A percentile compares a stretch with the other conserved stretches of the same genome.
phyloP scores from a whole-genome alignment of 2,113 vertebrate species.

The Nibea albiflora region DNA sequence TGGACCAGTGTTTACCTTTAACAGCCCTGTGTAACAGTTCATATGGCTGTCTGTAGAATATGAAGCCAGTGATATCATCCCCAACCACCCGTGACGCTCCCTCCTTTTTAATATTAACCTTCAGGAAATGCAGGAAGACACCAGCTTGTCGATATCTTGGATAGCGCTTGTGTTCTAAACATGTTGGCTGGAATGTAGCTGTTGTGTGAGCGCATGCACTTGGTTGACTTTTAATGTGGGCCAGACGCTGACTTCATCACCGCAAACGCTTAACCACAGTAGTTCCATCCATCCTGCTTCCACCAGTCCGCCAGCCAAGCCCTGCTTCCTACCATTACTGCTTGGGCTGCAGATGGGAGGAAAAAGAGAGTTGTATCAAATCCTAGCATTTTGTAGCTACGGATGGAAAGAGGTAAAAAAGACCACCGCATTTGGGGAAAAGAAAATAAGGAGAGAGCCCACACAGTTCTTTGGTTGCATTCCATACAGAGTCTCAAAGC shows the following conservation, averaged over 20 bases:
- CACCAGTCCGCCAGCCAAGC: constrained; percentile 60
- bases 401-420: constrained; percentile 62
- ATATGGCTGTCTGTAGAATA: constrained; percentile 47
- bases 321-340: constrained; percentile 76
- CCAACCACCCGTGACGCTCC: constrained; percentile 53
- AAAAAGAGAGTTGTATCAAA: constrained; percentile 49
- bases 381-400: constrained; percentile 46
- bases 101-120: background rate
- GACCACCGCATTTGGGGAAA: constrained; percentile 42
- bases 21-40: constrained; percentile 47
- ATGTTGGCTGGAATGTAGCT: constrained; percentile 54
- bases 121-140: constrained; percentile 40
- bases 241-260: constrained; percentile 82
- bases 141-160: constrained; percentile 27
- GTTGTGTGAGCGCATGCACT: constrained; percentile 56
- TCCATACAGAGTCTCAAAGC: constrained; percentile 62
- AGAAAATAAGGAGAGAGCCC: constrained; percentile 12
- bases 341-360: constrained; percentile 38
- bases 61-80: constrained; percentile 63
- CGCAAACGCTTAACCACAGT: constrained; percentile 68
- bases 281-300: constrained; percentile 77
- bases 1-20: constrained; percentile 65
- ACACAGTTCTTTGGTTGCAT: constrained; percentile 27
- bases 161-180: constrained; percentile 57
- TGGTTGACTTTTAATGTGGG: constrained; percentile 60